A percentile compares a stretch with the other conserved stretches of the same genome.
These are phyloP conservation scores for Nothura maculosa DNA, from an alignment of 2,797 vertebrate species.

Conservation along the genomic window DNA sequence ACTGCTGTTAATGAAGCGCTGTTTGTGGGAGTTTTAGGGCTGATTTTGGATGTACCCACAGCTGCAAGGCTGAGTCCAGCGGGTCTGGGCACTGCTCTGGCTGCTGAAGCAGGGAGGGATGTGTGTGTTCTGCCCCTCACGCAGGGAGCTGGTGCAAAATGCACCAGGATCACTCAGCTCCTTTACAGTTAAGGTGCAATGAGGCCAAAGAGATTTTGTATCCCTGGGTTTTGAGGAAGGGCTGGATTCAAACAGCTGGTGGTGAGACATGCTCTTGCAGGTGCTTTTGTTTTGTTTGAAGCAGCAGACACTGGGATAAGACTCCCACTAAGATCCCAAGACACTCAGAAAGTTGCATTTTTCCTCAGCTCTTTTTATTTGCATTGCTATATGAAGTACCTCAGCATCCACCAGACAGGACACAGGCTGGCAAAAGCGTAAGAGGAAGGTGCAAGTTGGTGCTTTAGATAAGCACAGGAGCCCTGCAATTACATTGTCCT, in stretches of 20 bases:
- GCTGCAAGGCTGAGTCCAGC: constrained; percentile 5
- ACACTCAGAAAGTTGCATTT: neutral
- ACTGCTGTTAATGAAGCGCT: constrained; percentile 16
- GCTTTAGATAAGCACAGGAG: constrained; percentile 25
- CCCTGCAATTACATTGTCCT: constrained; percentile 3
- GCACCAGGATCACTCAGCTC: constrained; percentile 2
- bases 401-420: neutral
- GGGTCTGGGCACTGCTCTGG: constrained; percentile 19
- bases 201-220: constrained; percentile 33
- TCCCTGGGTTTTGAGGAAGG: constrained; percentile 20
- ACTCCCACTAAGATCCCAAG: neutral
- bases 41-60: neutral
- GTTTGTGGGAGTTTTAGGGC: neutral
- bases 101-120: neutral
- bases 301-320: constrained; percentile 1
- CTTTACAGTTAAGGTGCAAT: constrained; percentile 10
- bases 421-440: neutral
- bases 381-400: neutral
- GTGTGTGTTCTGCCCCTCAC: neutral
- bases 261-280: neutral
- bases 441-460: neutral
- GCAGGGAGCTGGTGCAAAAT: neutral
- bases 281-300: constrained; percentile 29
- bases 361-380: constrained; percentile 12
- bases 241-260: neutral